A percentile compares a stretch with the other conserved stretches of the same genome.
These are phyloP conservation scores for Mesocentrotus franciscanus DNA, from an alignment of 53 echinoderm and acorn worm species.

Conservation along the genomic window DNA sequence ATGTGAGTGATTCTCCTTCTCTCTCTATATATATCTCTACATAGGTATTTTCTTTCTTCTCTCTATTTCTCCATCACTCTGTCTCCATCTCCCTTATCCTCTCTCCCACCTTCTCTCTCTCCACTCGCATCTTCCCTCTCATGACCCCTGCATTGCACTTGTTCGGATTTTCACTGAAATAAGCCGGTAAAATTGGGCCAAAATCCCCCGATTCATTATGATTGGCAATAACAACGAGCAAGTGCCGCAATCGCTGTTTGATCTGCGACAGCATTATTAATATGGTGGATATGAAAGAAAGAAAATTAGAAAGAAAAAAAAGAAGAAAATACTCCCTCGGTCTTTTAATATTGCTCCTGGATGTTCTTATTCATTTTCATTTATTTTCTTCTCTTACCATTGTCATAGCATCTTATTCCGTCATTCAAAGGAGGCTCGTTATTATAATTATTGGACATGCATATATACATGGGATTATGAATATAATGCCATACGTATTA, in stretches of 20 bases:
- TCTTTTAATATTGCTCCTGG: neutral
- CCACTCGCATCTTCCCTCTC: neutral
- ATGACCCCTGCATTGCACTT: neutral
- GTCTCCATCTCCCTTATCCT: neutral
- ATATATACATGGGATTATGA: neutral
- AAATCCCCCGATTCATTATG: constrained; percentile 1
- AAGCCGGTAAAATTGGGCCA: neutral
- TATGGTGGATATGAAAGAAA: neutral
- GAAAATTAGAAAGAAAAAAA: neutral
- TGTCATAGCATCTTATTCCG: neutral
- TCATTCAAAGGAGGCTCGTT: neutral
- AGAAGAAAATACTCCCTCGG: neutral
- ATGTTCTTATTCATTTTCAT: neutral
- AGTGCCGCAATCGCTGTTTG: neutral
- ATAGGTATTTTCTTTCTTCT: no score
- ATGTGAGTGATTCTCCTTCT: no score
- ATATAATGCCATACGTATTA: neutral
- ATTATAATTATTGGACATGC: neutral
- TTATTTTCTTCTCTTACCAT: neutral
- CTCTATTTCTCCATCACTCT: neutral
- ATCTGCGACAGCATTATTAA: neutral
- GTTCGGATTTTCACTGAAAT: neutral
- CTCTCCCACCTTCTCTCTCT: neutral
- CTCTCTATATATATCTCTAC: neutral
- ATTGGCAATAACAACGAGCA: constrained; percentile 11